Conservation (phyloP, 2,888 invertebrate species). For the Nephrotoma flavescens region DNA sequence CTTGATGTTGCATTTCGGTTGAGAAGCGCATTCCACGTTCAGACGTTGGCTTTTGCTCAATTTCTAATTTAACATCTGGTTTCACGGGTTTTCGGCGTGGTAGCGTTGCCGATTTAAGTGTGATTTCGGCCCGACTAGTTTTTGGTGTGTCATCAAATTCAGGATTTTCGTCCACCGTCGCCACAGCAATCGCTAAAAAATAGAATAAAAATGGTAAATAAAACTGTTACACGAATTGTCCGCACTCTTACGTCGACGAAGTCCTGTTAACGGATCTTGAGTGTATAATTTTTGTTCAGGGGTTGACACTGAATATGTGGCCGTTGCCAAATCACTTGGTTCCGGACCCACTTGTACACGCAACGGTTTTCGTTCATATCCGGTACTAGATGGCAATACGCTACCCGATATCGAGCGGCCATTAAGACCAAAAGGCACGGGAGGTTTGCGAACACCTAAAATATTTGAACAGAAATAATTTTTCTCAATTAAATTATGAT, state of each 20-base stretch:
- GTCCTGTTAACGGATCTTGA: constrained; percentile 12
- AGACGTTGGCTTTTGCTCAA: constrained; percentile 29
- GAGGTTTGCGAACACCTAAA: constrained; percentile 42
- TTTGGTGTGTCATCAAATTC: constrained; percentile 28
- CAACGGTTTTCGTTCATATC: constrained; percentile 8
- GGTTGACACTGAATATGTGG: constrained; percentile 29
- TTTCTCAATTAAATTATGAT: neutral
- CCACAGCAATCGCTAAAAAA: constrained; percentile 11
- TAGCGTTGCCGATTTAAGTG: constrained; percentile 49
- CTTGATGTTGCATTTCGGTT: constrained; percentile 45
- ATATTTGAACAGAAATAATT: constrained; percentile 7
- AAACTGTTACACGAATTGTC: constrained; percentile 9
- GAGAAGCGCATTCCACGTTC: constrained; percentile 34
- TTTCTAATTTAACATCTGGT: constrained; percentile 46
- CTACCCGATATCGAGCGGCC: constrained; percentile 44
- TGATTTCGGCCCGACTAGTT: constrained; percentile 48
- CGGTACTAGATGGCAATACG: constrained; percentile 20
- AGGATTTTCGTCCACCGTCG: constrained; percentile 1
- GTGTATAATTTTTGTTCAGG: constrained; percentile 20
- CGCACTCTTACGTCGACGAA: neutral
- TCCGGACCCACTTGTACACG: constrained; percentile 25
- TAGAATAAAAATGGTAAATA: constrained; percentile 16
- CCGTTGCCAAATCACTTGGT: constrained; percentile 23
- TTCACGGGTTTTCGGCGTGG: constrained; percentile 48
- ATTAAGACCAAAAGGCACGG: constrained; percentile 44